These are phyloP conservation scores for Cremastinae sp. DNA, from an alignment of 2,888 invertebrate genomes.

Conservation along the genomic window DNA sequence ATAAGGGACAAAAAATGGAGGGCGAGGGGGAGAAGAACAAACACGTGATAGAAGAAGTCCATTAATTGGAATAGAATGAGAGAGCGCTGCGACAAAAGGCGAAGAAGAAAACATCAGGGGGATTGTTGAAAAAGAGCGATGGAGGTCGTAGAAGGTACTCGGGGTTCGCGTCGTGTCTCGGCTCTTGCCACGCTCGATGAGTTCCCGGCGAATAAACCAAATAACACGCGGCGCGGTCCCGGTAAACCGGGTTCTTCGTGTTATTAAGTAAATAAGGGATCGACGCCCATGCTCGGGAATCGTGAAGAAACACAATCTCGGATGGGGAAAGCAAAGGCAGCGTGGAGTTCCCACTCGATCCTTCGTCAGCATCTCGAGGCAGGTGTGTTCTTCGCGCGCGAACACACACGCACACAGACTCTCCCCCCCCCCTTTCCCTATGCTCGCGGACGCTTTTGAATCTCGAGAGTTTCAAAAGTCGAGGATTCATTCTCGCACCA, in stretches of 20 bases:
- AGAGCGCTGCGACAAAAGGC: too few species aligned
- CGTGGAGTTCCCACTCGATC: constrained; percentile 36
- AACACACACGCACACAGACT: not conserved
- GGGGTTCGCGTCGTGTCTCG: not conserved
- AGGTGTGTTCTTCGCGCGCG: constrained; percentile 15
- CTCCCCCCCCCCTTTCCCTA: not conserved
- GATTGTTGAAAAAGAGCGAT: too few species aligned
- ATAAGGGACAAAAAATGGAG: too few species aligned
- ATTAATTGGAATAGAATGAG: too few species aligned
- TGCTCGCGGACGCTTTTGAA: constrained; percentile 25
- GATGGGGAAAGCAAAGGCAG: constrained; percentile 25
- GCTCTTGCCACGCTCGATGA: constrained; percentile 16
- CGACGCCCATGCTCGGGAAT: constrained; percentile 48
- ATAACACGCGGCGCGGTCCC: constrained; percentile 43
- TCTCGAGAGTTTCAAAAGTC: constrained; percentile 42
- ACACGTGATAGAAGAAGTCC: too few species aligned
- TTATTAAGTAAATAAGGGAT: constrained; percentile 64
- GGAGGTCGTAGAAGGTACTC: too few species aligned
- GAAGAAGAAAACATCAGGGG: too few species aligned
- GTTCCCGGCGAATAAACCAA: constrained; percentile 17
- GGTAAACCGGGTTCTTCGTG: constrained; percentile 53
- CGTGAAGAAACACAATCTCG: constrained; percentile 1
- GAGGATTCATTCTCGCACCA: constrained; percentile 35
- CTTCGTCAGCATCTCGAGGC: constrained; percentile 31
- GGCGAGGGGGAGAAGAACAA: too few species aligned